Base-by-base conservation (phyloP, 2,888 invertebrate species). In the Caenorhabditis auriculariae region DNA sequence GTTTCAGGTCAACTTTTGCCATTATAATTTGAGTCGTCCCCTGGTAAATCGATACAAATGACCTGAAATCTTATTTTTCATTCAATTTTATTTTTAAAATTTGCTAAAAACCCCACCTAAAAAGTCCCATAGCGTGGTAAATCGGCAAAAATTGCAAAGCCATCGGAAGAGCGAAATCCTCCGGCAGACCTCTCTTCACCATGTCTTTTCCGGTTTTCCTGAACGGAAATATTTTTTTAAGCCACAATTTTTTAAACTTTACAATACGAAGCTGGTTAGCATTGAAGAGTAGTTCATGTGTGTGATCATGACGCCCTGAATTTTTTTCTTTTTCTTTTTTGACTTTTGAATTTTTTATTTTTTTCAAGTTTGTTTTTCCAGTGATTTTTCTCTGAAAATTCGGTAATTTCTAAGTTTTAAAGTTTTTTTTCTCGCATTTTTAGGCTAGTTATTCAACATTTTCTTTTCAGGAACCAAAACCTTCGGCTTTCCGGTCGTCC, bases 401-500 rank as follows among this genome's bases (percentile, higher is more conserved):
- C n/a, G n/a, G n/a, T n/a, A n/a, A n/a, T n/a, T n/a, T n/a, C n/a
- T n/a, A n/a, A n/a, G n/a, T n/a, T n/a, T n/a, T n/a, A n/a, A n/a
- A n/a, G n/a, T n/a, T n/a, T n/a, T n/a, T n/a, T n/a, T n/a, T n/a
- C n/a, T n/a, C n/a, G n/a, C n/a, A n/a, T n/a, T n/a, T n/a, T n/a
- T n/a, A n/a, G n/a, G n/a, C n/a, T n/a, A n/a, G n/a, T n/a, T n/a
- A n/a, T n/a, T n/a, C n/a, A n/a, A n/a, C n/a, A n/a, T n/a, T n/a
- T n/a, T n/a, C n/a, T n/a, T n/a, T n/a, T n/a, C n/a, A n/a, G n/a
- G n/a, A n/a, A n/a, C 26, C 42, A 12, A 62, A 15, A 67, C 66
- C 41, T 75, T 75, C n/a, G 75, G 74, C 42, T 59, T 59, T 28
- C 75, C 75, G 7, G 75, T 75, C 15, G 75, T 75, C 28, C 75